These are phyloP conservation scores for Monopis laevigella DNA, from an alignment of 2,888 invertebrate species.

Conservation along the genomic window DNA sequence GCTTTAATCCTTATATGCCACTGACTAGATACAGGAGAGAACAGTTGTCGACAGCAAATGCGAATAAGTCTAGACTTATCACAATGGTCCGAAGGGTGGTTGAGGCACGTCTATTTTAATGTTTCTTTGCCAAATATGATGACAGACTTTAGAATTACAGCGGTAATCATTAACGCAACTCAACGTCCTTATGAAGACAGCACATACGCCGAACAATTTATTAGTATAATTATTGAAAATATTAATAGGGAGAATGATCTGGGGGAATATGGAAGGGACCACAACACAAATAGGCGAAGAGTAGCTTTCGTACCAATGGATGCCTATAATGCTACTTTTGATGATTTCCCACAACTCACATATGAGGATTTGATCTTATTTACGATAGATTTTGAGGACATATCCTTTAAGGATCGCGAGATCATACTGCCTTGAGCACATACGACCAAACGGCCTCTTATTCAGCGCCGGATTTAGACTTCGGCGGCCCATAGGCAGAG, in stretches of 20 bases:
- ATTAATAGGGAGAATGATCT: conserved; percentile 6
- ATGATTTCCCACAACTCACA: conserved; percentile 11
- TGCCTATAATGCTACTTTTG: conserved; percentile 7
- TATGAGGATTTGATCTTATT: conserved; percentile 14
- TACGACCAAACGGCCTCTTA: conserved; percentile 8
- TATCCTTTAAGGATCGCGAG: conserved; percentile 17
- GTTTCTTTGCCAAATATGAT: background rate
- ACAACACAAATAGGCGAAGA: conserved; percentile 13
- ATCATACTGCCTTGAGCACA: conserved; percentile 19
- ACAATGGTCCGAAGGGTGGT: conserved; percentile 3
- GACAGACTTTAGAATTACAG: conserved; percentile 1
- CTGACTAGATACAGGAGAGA: too few relatives aligned
- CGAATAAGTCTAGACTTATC: too few relatives aligned
- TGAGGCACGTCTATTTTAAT: conserved; percentile 7
- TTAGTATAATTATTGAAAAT: conserved; percentile 1
- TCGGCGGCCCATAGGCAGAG: too few relatives aligned
- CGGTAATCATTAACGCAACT: conserved; percentile 1
- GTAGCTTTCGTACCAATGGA: conserved; percentile 15
- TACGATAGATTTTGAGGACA: conserved; percentile 16
- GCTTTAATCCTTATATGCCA: too few relatives aligned
- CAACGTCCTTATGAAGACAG: background rate
- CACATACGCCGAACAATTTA: background rate
- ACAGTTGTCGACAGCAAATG: too few relatives aligned
- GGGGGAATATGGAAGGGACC: background rate
- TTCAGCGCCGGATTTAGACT: too few relatives aligned